These are phyloP conservation scores for Melitaea athalia DNA, from an alignment of 2,888 invertebrate species.

Conservation along the genomic window DNA sequence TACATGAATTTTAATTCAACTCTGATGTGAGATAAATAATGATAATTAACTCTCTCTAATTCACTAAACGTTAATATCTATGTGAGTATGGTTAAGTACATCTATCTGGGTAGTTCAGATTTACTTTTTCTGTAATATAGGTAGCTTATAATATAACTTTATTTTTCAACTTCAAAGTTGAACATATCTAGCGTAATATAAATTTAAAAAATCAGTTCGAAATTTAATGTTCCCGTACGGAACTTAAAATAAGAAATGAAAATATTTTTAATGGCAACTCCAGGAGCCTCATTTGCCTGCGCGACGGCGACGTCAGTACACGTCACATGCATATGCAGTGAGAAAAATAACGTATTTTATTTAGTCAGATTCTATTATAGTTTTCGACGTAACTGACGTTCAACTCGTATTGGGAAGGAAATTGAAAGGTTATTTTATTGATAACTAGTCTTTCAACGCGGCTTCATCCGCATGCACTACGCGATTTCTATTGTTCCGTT, in stretches of 20 bases:
- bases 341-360: slow-evolving; percentile 57
- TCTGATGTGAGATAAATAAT: no score
- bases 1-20: not conserved
- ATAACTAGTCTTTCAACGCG: not conserved
- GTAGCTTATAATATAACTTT: no score
- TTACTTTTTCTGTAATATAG: no score
- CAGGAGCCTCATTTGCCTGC: slow-evolving; percentile 49
- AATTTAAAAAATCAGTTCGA: not conserved
- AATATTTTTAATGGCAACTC: slow-evolving; percentile 37
- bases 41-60: no score
- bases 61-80: no score
- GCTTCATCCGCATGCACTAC: no score
- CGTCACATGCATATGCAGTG: slow-evolving; percentile 62
- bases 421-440: slow-evolving; percentile 44
- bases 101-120: no score
- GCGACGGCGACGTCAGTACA: slow-evolving; percentile 46
- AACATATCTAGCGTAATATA: not conserved
- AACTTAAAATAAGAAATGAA: slow-evolving; percentile 17
- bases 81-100: no score
- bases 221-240: slow-evolving; percentile 3
- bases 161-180: no score
- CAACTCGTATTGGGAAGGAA: slow-evolving; percentile 59
- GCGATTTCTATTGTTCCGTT: no score
- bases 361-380: slow-evolving; percentile 65
- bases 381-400: slow-evolving; percentile 62